A percentile compares a stretch with the other conserved stretches of the same genome.
These are phyloP conservation scores for Coccyzus lansbergi DNA, from an alignment of 2,797 vertebrate species.

Conservation along the genomic window DNA sequence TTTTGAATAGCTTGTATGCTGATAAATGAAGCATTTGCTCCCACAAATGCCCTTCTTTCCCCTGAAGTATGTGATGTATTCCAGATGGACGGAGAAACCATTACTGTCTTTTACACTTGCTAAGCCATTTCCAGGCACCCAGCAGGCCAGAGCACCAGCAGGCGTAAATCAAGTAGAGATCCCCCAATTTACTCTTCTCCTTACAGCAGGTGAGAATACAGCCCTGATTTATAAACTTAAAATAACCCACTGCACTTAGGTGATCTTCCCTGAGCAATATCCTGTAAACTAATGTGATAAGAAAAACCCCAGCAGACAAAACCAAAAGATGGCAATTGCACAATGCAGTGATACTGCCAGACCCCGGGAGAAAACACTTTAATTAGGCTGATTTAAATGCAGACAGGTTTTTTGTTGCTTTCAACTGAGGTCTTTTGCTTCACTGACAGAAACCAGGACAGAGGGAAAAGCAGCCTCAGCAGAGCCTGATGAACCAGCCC, in stretches of 20 bases:
- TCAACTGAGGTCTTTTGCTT: background rate
- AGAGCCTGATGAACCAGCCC: background rate
- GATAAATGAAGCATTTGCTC: constrained; percentile 28
- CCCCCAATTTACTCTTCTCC: background rate
- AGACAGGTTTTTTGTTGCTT: background rate
- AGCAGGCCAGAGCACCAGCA: background rate
- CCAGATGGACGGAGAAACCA: constrained; percentile 37
- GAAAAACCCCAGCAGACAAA: background rate
- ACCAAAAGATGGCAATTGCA: background rate
- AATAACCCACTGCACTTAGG: background rate
- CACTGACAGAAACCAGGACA: background rate
- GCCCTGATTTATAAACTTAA: background rate
- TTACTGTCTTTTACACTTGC: constrained; percentile 22
- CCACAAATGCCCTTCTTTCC: constrained; percentile 30
- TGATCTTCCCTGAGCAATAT: background rate
- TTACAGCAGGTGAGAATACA: background rate
- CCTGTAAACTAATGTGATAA: background rate
- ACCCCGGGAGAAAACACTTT: constrained; percentile 14
- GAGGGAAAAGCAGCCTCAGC: background rate
- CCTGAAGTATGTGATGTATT: constrained; percentile 1
- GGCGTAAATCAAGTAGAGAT: background rate
- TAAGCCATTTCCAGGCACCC: constrained; percentile 26
- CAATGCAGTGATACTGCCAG: background rate
- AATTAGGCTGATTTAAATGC: constrained; percentile 56
- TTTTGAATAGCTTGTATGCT: constrained; percentile 15